Evolutionary conservation across 2,797 vertebrate genomes (phyloP).

Genomic region (Chelon labrosus): DNA sequence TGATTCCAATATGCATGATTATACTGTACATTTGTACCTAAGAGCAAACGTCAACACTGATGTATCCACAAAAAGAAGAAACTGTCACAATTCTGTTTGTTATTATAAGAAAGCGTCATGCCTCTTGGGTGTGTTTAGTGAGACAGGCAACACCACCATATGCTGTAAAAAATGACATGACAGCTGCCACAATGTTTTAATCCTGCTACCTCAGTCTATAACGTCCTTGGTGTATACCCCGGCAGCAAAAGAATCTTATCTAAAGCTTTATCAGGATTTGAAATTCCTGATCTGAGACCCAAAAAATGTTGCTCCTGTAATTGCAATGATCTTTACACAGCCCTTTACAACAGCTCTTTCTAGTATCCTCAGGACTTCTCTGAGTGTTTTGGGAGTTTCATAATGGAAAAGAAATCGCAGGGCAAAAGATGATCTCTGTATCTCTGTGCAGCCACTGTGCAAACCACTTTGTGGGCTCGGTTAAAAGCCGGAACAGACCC

Average conservation of each 20-base stretch:
- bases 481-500: not conserved
- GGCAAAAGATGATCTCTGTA: not conserved
- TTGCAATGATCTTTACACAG: not conserved
- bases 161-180: conserved; percentile 46
- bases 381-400: not conserved
- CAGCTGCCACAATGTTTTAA: conserved; percentile 36
- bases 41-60: not conserved
- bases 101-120: conserved; percentile 9
- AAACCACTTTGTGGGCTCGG: not conserved
- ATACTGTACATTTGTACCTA: not conserved
- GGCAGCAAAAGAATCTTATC: conserved; percentile 5
- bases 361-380: not conserved
- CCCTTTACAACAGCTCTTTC: not conserved
- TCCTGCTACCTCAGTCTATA: conserved; percentile 16
- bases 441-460: too few species aligned
- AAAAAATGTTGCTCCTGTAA: not conserved
- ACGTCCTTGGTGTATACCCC: conserved; percentile 2
- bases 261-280: not conserved
- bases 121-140: conserved; percentile 23
- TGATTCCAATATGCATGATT: not conserved
- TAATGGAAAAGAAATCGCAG: not conserved
- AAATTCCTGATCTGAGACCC: not conserved
- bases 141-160: conserved; percentile 24
- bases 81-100: conserved; percentile 3
- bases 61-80: not conserved